Evolutionary conservation across 2,797 vertebrate genomes (phyloP).

Genomic region (Harpagifer antarcticus): DNA sequence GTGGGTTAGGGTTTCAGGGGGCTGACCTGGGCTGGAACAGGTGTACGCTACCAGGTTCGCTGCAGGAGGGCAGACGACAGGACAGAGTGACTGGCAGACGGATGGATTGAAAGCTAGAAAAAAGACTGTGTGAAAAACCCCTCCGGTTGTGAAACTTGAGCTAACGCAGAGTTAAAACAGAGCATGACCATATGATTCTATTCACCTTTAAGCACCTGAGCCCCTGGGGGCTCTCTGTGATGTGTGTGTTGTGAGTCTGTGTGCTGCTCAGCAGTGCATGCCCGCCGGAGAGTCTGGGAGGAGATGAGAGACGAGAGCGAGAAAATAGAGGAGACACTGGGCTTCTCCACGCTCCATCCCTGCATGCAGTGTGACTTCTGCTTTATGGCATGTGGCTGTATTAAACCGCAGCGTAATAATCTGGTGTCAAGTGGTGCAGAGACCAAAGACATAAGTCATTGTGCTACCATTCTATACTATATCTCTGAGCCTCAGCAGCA

Average conservation of each 20-base stretch:
- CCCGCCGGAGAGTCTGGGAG: slow-evolving; percentile 52
- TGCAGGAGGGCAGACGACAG: slow-evolving; percentile 53
- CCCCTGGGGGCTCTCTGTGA: slow-evolving; percentile 47
- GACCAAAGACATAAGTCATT: slow-evolving; percentile 80
- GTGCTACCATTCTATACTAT: slow-evolving; percentile 48
- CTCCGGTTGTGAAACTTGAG: slow-evolving; percentile 71
- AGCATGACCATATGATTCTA: slow-evolving; percentile 65
- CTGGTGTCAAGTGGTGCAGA: slow-evolving; percentile 81
- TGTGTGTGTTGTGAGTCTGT: slow-evolving; percentile 49
- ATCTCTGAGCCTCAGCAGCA: slow-evolving; percentile 46
- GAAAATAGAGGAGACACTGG: slow-evolving; percentile 54
- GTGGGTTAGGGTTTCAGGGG: slow-evolving; percentile 68
- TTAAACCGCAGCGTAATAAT: slow-evolving; percentile 83
- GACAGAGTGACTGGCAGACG: slow-evolving; percentile 53
- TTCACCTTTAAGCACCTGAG: slow-evolving; percentile 73
- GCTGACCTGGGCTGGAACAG: slow-evolving; percentile 62
- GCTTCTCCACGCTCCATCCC: slow-evolving; percentile 54
- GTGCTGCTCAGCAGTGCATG: slow-evolving; percentile 61
- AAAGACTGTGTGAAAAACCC: slow-evolving; percentile 44
- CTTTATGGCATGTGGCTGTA: slow-evolving; percentile 82
- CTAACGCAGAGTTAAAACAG: slow-evolving; percentile 65
- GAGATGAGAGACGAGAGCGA: slow-evolving; percentile 65
- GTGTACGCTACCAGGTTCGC: slow-evolving; percentile 61
- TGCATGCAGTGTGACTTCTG: slow-evolving; percentile 70
- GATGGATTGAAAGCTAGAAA: slow-evolving; percentile 28